Percentiles rank a stretch among this genome's conserved stretches.
Conservation (phyloP, 1,140 invertebrate species). For the Plectrocnemia conspersa region DNA sequence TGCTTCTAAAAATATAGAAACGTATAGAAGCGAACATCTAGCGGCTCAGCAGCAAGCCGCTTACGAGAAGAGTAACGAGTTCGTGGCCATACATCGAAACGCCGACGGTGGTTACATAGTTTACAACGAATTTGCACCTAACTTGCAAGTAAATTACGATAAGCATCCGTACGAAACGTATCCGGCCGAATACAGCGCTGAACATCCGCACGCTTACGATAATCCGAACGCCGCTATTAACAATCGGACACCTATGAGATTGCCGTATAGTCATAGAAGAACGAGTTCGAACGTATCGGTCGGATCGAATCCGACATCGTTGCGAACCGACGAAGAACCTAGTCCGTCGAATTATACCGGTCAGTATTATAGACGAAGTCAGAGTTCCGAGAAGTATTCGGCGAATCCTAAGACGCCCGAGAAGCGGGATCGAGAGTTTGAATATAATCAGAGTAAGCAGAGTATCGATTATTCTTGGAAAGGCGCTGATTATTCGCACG, state of each 20-base stretch:
- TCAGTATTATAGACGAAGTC: slow-evolving; percentile 34
- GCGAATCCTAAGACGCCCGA: slow-evolving; percentile 20
- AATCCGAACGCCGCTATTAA: slow-evolving; percentile 55
- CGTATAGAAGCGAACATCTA: slow-evolving; percentile 31
- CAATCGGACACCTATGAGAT: slow-evolving; percentile 48
- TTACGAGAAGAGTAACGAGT: slow-evolving; percentile 32
- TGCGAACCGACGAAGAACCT: slow-evolving; percentile 60
- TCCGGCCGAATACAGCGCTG: slow-evolving; percentile 40
- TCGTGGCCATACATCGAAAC: slow-evolving; percentile 29
- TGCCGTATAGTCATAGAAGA: slow-evolving; percentile 56
- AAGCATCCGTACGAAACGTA: slow-evolving; percentile 37
- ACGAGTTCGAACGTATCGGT: slow-evolving; percentile 71
- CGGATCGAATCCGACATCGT: slow-evolving; percentile 58
- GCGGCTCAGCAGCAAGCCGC: slow-evolving; percentile 1
- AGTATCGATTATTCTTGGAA: slow-evolving; percentile 47
- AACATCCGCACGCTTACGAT: slow-evolving; percentile 55
- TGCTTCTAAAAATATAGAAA: slow-evolving; percentile 18
- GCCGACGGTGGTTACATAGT: slow-evolving; percentile 26
- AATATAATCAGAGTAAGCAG: slow-evolving; percentile 45
- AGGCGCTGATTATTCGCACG: slow-evolving; percentile 45
- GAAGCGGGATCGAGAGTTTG: slow-evolving; percentile 40
- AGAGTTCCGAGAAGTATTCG: slow-evolving; percentile 38
- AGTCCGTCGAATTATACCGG: slow-evolving; percentile 39
- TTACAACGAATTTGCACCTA: slow-evolving; percentile 30
- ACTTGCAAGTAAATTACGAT: slow-evolving; percentile 33